Evolutionary conservation across 1,140 invertebrate species (phyloP), one percentile per base, ranked within the genome.

Genomic region (Drosophila ohnishii): DNA sequence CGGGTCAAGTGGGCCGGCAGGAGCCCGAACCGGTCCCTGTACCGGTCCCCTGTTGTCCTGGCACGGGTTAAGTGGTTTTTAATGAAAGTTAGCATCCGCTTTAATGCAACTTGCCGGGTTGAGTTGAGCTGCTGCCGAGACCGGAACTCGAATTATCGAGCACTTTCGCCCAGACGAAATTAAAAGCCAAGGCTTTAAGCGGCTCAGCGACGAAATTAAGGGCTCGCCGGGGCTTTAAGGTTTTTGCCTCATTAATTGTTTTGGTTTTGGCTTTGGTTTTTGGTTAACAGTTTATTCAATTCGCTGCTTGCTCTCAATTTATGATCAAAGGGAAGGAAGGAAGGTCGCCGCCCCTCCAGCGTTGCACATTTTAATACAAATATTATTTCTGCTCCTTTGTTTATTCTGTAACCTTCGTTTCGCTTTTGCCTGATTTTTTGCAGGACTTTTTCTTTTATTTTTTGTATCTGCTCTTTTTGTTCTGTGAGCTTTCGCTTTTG

Each of bases 1-100:
- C 63, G 56, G 76, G 76, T 84, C 67, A 84, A 84, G 81, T 78
- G 80, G 50, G 40, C 37, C 25, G 51, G 34, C 51, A 37, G 51
- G 19, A 55, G 34, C 4, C 13, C 10, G 13, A 7, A 6, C 5
- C 7, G 2, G 14, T 22, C 50, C 50, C 30, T 14, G 50, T 53
- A 13, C 50, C 35, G 59, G 64, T 75, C 70, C 67, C 63, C 66
- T 47, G 66, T 69, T 87, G 83, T 78, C 79, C 75, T 72, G 63
- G 63, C 74, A 65, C 73, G 76, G 84, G 80, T 84, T 87, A 87
- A 87, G 85, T 87, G 84, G 79, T 77, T 87, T 87, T 87, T 87
- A 87, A 87, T 87, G 84, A 87, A 87, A 87, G 84, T 87, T 87
- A 85, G 80, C 81, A 87, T 86, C 80, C 84, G 84, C 62, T 88